These are phyloP conservation scores for Agapornis roseicollis DNA, from an alignment of 2,113 vertebrate species.

Conservation along the genomic window DNA sequence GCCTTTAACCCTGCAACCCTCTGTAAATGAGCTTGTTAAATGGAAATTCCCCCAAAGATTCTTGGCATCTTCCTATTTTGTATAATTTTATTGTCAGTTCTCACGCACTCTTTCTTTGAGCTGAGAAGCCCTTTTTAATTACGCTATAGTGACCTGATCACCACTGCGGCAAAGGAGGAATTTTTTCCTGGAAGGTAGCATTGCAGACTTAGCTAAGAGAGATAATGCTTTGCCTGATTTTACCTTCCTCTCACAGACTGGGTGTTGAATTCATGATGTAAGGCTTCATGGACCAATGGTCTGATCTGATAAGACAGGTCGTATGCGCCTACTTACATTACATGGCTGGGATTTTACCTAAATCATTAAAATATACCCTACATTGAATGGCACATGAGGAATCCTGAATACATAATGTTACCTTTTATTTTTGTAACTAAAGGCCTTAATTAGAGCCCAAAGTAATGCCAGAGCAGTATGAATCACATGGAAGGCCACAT, in stretches of 20 bases:
- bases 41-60: slow-evolving; percentile 41
- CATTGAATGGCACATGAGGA: background rate
- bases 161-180: background rate
- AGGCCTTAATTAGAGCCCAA: background rate
- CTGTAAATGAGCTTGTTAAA: background rate
- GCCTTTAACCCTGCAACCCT: background rate
- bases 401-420: background rate
- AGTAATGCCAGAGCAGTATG: background rate
- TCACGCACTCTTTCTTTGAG: slow-evolving; percentile 58
- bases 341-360: background rate
- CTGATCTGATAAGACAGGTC: background rate
- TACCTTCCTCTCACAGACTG: background rate
- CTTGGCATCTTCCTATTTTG: slow-evolving; percentile 36
- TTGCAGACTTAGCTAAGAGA: background rate
- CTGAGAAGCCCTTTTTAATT: slow-evolving; percentile 35
- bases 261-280: background rate
- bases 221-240: background rate
- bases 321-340: background rate
- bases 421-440: background rate
- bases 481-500: background rate
- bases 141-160: slow-evolving; percentile 27
- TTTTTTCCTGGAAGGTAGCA: background rate
- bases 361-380: background rate
- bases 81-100: slow-evolving; percentile 47
- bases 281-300: background rate